phyloP scores from a whole-genome alignment of 2,113 vertebrate species.

The Cryptotis parvus region DNA sequence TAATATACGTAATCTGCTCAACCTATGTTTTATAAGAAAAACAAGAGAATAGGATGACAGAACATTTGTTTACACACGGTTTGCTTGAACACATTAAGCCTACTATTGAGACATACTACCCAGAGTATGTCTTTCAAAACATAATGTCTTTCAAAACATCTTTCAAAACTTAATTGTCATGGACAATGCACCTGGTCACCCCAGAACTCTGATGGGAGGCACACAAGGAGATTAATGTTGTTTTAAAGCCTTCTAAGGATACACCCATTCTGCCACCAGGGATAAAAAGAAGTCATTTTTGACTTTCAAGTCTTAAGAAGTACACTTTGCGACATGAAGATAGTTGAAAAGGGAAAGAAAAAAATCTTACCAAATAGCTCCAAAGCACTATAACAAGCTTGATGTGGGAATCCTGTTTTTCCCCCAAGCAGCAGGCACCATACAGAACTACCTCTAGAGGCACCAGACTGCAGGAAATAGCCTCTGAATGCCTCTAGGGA shows the following conservation, averaged over 20 bases:
- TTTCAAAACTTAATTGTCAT: neutral
- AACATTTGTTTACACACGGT: neutral
- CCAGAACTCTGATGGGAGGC: neutral
- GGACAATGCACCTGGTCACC: neutral
- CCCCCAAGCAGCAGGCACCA: too few species aligned
- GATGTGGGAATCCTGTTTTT: too few species aligned
- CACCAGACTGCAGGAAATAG: too few species aligned
- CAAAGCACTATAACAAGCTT: too few species aligned
- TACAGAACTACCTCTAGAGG: too few species aligned
- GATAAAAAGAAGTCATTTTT: neutral
- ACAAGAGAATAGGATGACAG: neutral
- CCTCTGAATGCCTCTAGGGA: too few species aligned
- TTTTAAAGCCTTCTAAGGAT: neutral
- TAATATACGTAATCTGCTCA: too few species aligned
- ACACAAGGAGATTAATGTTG: neutral
- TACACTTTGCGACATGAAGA: neutral
- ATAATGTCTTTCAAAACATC: too few species aligned
- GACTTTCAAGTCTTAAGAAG: neutral
- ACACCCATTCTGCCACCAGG: neutral
- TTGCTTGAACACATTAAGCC: neutral
- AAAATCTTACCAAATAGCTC: too few species aligned
- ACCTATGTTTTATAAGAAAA: neutral
- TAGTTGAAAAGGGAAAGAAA: too few species aligned
- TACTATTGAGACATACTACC: neutral
- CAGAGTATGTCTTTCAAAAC: too few species aligned